Evolutionary conservation across 2,113 vertebrate species (phyloP).

Genomic region (Nanorana parkeri): DNA sequence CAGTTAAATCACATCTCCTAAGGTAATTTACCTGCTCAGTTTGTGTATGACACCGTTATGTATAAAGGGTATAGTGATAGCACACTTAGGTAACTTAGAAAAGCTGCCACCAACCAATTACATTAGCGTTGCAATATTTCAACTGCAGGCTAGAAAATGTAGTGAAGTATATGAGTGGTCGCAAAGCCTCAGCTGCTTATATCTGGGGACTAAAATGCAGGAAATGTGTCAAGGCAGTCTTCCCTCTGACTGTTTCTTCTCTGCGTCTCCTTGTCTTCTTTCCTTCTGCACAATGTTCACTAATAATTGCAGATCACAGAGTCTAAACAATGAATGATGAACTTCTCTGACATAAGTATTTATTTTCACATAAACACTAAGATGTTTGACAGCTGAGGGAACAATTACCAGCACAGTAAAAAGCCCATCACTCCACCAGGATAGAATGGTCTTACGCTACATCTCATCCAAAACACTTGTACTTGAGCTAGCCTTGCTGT

Average conservation of each 20-base stretch:
- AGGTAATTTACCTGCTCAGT: no score
- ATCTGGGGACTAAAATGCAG: no score
- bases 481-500: not conserved
- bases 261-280: not conserved
- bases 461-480: conserved; percentile 7
- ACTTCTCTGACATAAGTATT: conserved; percentile 29
- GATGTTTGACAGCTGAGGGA: not conserved
- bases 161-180: no score
- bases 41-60: no score
- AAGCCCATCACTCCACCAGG: not conserved
- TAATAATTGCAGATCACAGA: conserved; percentile 40
- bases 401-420: conserved; percentile 8
- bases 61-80: no score
- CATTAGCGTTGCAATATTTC: no score
- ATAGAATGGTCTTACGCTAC: conserved; percentile 9
- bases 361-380: conserved; percentile 29
- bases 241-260: not conserved
- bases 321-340: conserved; percentile 11
- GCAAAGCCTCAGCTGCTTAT: no score
- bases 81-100: no score
- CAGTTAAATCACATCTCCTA: no score
- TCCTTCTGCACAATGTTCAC: conserved; percentile 22
- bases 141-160: no score
- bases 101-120: no score
- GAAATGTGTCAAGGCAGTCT: not conserved